These are phyloP conservation scores for Brachycybe producta DNA, from an alignment of 2,888 invertebrate genomes.

Conservation along the genomic window DNA sequence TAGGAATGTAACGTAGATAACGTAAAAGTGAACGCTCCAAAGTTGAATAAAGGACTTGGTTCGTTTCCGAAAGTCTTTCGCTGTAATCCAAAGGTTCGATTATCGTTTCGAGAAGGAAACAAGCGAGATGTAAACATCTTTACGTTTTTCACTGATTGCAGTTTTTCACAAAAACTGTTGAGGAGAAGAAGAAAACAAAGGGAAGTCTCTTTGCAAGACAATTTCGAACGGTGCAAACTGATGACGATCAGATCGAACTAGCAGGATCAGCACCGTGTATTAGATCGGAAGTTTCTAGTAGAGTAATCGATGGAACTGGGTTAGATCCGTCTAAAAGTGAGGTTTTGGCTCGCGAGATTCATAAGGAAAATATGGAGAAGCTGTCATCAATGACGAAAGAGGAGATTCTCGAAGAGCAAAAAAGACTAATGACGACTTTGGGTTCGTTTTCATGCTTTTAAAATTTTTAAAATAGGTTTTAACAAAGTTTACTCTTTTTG, in stretches of 20 bases:
- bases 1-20: too few relatives aligned
- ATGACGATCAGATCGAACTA: not conserved
- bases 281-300: not conserved
- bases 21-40: not conserved
- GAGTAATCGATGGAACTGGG: slow-evolving; percentile 7
- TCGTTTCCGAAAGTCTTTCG: not conserved
- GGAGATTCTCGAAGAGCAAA: slow-evolving; percentile 60
- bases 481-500: not conserved
- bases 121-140: too few relatives aligned
- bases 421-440: slow-evolving; percentile 49
- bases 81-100: not conserved
- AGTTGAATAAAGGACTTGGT: not conserved
- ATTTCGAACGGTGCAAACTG: not conserved
- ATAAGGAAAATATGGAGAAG: slow-evolving; percentile 55
- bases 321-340: not conserved
- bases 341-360: slow-evolving; percentile 42
- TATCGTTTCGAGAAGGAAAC: too few relatives aligned
- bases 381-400: slow-evolving; percentile 53
- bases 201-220: slow-evolving; percentile 8
- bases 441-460: slow-evolving; percentile 35
- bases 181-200: not conserved
- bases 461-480: not conserved
- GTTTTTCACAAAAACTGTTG: not conserved
- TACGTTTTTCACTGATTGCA: not conserved
- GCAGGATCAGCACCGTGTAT: not conserved